Evolutionary conservation across 2,113 vertebrate genomes (phyloP).

Genomic region (Pachypanchax playfairii): DNA sequence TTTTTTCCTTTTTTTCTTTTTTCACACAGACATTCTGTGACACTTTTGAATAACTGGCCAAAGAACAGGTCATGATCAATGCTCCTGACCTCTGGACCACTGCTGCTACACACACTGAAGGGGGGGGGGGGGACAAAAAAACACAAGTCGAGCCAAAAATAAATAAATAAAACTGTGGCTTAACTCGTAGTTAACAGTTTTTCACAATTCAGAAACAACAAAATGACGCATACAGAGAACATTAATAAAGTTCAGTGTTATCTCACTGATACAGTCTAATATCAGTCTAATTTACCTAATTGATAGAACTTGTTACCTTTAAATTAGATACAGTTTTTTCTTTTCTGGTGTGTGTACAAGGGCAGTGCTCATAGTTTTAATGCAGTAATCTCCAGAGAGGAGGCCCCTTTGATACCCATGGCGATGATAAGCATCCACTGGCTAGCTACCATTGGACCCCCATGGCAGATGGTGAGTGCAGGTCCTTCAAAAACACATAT

Average conservation of each 20-base stretch:
- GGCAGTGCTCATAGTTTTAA: conserved; percentile 76
- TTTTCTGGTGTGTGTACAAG: conserved; percentile 32
- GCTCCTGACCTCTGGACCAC: conserved; percentile 78
- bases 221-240: too few relatives aligned
- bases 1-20: conserved; percentile 29
- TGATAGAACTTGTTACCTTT: conserved; percentile 52
- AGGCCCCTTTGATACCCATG: conserved; percentile 79
- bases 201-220: background rate
- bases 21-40: conserved; percentile 72
- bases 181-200: too few relatives aligned
- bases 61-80: conserved; percentile 85
- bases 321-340: conserved; percentile 41
- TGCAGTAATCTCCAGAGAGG: conserved; percentile 77
- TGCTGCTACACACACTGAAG: conserved; percentile 48
- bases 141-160: conserved; percentile 10
- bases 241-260: too few relatives aligned
- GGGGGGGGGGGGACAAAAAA: conserved; percentile 17
- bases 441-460: conserved; percentile 69
- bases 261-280: too few relatives aligned
- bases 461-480: conserved; percentile 85
- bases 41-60: conserved; percentile 84
- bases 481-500: conserved; percentile 82
- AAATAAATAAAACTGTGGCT: too few relatives aligned
- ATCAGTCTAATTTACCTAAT: conserved; percentile 51
- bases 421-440: conserved; percentile 79